Base-by-base conservation (phyloP, 2,888 invertebrate species). In the Meteorus cinctellus region DNA sequence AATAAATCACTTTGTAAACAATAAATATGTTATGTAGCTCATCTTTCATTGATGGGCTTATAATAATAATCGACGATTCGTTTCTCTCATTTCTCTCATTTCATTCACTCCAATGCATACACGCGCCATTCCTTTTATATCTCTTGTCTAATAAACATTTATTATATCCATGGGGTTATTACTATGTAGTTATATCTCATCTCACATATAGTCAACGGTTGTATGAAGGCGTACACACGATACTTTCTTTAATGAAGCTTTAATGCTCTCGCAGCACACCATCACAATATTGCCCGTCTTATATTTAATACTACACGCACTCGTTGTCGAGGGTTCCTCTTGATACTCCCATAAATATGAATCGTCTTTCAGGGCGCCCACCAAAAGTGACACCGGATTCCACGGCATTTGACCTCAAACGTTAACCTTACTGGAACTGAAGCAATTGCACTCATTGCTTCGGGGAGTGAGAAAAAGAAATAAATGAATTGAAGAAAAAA, bases 371-470 rank as follows among this genome's bases (percentile, higher is more conserved):
- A 68, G 19, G 24, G 79, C 77, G 78, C 77, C 77, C 76, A 80
- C 82, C 83, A 83, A 86, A 86, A 85, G 85, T 84, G 86, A 87
- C 86, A 87, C 85, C 85, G 81, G 88, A 89, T 89, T 88, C 89
- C 82, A 81, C 81, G 82, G 81, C 85, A 81, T 86, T 88, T 88
- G 86, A 88, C 87, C 89, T 84, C 83, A 82, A 83, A 84, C 84
- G 85, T 88, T 77, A 88, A 89, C 89, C 88, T 86, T 86, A 84
- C 84, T 86, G 84, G 83, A 86, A 85, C 84, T 84, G 84, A 83
- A 84, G 86, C 87, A 89, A 89, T 89, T 88, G 87, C 86, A 87
- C 84, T 88, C 85, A 86, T 87, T 87, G 85, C 66, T 24, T 45
- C 19, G 59, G 55, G 41, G 34, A 5, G 34, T 41, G 19, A 51